phyloP scores from a whole-genome alignment of 2,888 invertebrate species.

The Adelognathus sp. region DNA sequence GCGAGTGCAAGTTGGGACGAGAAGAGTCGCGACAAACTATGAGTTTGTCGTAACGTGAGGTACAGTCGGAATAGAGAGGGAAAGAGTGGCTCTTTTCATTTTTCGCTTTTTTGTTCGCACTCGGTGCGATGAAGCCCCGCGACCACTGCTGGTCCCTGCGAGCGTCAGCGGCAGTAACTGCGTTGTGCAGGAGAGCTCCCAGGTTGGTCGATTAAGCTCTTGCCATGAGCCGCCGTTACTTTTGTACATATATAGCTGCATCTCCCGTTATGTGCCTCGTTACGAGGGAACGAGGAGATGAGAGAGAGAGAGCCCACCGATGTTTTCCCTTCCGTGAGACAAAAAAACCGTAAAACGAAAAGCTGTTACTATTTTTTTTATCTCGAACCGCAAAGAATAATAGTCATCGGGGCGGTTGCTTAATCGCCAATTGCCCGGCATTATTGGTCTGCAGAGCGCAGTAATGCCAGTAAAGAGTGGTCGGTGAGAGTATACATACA shows the following conservation, averaged over 20 bases:
- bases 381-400: conserved; percentile 17
- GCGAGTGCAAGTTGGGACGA: background rate
- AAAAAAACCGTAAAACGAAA: conserved; percentile 27
- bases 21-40: conserved; percentile 10
- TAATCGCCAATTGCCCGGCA: conserved; percentile 41
- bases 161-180: conserved; percentile 14
- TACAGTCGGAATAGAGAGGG: too few species aligned
- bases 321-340: background rate
- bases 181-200: background rate
- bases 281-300: too few species aligned
- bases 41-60: background rate
- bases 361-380: conserved; percentile 42
- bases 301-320: conserved; percentile 9
- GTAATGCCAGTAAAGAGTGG: background rate
- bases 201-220: conserved; percentile 45
- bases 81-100: too few species aligned
- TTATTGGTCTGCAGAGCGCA: conserved; percentile 21
- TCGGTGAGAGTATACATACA: background rate
- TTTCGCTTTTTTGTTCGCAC: conserved; percentile 15
- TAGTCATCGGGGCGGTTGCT: conserved; percentile 19
- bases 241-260: background rate
- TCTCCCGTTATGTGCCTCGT: conserved; percentile 4
- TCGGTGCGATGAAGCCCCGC: background rate
- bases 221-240: conserved; percentile 7
- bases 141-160: background rate